Base-by-base conservation (phyloP, 2,113 vertebrate genomes). In the Callopanchax toddi region DNA sequence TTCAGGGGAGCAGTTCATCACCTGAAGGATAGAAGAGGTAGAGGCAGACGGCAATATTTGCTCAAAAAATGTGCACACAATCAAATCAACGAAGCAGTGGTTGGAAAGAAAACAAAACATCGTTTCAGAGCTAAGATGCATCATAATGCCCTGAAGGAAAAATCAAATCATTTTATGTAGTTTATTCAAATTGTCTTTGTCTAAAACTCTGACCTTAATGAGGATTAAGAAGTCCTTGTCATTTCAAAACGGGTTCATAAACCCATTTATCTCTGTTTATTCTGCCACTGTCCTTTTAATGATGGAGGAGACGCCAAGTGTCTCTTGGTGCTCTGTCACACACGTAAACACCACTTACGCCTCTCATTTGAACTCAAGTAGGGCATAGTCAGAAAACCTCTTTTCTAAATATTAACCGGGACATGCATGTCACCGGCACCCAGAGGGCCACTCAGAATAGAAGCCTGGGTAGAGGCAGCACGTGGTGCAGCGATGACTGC, bases 371-470 rank as follows among this genome's bases (percentile, higher is more conserved):
- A 79, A 86, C 77, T 69, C 76, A 92, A 90, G 74, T 91, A 91
- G 92, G 91, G 71, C 90, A 88, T 60, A 76, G 86, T 83, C 79
- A 84, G 76, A 86, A 86, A 89, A 87, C 84, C 91, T 91, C 88
- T 87, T 91, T 89, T 89, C 82, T 86, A 84, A 86, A 85, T 89
- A 85, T 89, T 90, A 88, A 82, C 86, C 79, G 87, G 84, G 89
- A 86, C 90, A 72, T 72, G 83, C 86, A 74, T 86, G 86, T 89
- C 84, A 81, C 78, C 64, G 50, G 71, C 16, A 76, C 85, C 89
- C 91, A 60, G 71, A 73, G 92, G 91, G 85, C 76, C 73, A 76
- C 90, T 90, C 87, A 89, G 89, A 93, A 92, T 91, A 93, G 91
- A 85, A 78, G 79, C 85, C 81, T 69, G 71, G 74, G 72, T 83